Base-by-base conservation (phyloP, 2,888 invertebrate species). In the Euplexia lucipara region DNA sequence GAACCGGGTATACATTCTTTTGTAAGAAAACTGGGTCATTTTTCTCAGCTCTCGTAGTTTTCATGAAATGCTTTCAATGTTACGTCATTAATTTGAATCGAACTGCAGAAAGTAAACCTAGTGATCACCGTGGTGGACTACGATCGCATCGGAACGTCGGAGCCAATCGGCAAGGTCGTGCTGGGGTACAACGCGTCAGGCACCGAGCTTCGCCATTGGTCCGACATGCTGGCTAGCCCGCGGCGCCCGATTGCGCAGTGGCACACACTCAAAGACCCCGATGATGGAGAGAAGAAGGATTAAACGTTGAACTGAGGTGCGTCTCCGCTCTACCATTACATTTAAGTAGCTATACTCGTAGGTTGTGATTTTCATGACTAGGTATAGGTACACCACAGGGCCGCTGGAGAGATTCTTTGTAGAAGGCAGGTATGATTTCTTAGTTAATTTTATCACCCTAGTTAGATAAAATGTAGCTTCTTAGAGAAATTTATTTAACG, bases 51-150 rank as follows among this genome's bases (percentile, higher is more conserved):
- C 41, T 51, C 54, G 49, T 78, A 39, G 45, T 51, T 65, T 37
- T 54, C 49, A 63, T 56, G n/a, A 22, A 52, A 35, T 34, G 35
- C 41, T 74, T 76, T 34, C 41, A 57, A 49, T 42, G 45, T 49
- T 60, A 74, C 45, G 22, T 60, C 78, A 73, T 78, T 57, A 48
- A 72, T 53, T 41, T 74, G 63, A 85, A 84, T 89, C 88, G 85
- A 85, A 86, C 89, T 87, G 79, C 97, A 99, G 99, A 99, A 99
- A 98, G 99, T 99, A 91, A 98, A 99, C 95, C 97, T 99, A 96
- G 98, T 98, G 95, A 98, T 99, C 89, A 99, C 99, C 75, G 99
- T 99, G 91, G 99, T 99, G 95, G 99, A 99, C 96, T 99, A 99
- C 96, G 99, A 99, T 96, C 98, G 99, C 93, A 99, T 99, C 95